Conservation (phyloP, 2,888 invertebrate species). For the Melinaea marsaeus region DNA sequence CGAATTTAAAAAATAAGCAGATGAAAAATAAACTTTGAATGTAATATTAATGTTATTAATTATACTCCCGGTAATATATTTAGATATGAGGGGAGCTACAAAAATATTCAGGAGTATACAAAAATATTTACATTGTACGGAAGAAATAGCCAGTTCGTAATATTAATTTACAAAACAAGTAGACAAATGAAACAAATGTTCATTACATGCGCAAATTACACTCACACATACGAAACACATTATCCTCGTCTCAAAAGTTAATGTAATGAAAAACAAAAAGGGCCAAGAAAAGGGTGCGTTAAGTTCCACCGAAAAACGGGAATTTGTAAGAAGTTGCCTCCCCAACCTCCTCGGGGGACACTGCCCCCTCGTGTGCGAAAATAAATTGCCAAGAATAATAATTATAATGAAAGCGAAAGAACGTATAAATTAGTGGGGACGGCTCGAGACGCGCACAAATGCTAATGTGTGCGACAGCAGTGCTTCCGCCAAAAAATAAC, state of each 20-base stretch:
- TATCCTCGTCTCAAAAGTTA: conserved; percentile 75
- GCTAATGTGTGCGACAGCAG: conserved; percentile 26
- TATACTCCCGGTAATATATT: not conserved
- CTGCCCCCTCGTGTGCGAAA: conserved; percentile 77
- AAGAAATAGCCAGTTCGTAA: too few relatives aligned
- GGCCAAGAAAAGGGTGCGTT: conserved; percentile 78
- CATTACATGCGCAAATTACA: conserved; percentile 57
- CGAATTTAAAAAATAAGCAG: not conserved
- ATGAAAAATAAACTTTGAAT: not conserved
- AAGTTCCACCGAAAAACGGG: conserved; percentile 78
- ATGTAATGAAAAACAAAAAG: conserved; percentile 79
- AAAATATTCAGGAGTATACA: too few relatives aligned
- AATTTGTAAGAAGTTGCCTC: conserved; percentile 75
- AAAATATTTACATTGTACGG: too few relatives aligned
- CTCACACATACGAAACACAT: conserved; percentile 69
- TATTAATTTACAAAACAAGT: too few relatives aligned
- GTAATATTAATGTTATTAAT: not conserved
- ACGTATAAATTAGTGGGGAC: conserved; percentile 79
- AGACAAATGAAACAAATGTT: conserved; percentile 34
- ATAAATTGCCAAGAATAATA: conserved; percentile 79
- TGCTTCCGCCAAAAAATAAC: not conserved
- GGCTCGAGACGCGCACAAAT: conserved; percentile 51
- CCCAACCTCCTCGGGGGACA: conserved; percentile 46
- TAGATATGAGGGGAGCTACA: not conserved
- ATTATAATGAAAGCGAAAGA: conserved; percentile 79